Percentiles rank a stretch among this genome's conserved stretches.
Evolutionary conservation across 2,797 vertebrate species (phyloP).

Genomic region (Steatocranus sp.): DNA sequence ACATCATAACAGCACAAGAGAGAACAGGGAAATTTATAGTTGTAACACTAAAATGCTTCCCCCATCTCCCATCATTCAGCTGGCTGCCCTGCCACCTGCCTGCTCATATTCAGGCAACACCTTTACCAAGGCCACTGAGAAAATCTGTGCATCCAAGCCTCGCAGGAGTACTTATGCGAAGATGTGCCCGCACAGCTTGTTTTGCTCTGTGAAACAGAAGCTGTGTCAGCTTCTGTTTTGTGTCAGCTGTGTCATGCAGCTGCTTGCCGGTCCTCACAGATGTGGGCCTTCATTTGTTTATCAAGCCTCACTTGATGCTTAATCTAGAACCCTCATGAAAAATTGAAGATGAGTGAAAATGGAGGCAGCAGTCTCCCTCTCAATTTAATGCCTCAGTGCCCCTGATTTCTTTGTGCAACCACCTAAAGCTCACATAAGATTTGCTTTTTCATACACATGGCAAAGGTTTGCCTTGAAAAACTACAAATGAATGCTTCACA

Average conservation of each 20-base stretch:
- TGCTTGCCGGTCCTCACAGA: neutral
- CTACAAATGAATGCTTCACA: neutral
- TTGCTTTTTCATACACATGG: neutral
- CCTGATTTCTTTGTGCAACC: conserved; percentile 37
- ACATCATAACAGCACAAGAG: neutral
- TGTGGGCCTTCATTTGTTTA: neutral
- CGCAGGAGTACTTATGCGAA: neutral
- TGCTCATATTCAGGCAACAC: conserved; percentile 24
- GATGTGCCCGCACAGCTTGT: neutral
- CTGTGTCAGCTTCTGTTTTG: neutral
- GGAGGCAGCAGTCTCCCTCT: conserved; percentile 28
- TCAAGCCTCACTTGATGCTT: conserved; percentile 17
- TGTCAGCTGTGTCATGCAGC: neutral
- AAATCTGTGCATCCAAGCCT: conserved; percentile 12
- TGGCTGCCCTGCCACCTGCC: conserved; percentile 40
- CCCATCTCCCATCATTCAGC: conserved; percentile 34
- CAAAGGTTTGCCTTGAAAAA: neutral
- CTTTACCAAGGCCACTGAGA: conserved; percentile 1
- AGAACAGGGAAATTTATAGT: conserved; percentile 32
- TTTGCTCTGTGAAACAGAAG: neutral
- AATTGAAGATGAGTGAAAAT: conserved; percentile 64
- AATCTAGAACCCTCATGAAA: conserved; percentile 62
- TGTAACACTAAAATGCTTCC: conserved; percentile 33
- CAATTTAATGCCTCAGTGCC: conserved; percentile 21
- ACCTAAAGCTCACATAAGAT: neutral